Base-by-base conservation (phyloP, 2,888 invertebrate species). In the Agrotis segetum region DNA sequence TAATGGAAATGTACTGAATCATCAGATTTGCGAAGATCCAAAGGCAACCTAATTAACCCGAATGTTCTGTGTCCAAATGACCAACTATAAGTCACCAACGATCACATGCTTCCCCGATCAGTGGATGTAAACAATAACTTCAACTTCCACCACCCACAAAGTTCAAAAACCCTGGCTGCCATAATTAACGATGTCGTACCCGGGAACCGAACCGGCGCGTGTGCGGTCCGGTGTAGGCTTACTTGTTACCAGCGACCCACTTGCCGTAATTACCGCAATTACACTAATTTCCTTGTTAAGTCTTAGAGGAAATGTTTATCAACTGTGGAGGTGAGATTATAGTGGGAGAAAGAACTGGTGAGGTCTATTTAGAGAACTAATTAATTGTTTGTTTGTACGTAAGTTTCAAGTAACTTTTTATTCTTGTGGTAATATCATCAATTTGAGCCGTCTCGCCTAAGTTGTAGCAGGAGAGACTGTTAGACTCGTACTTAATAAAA, bases 151-250 rank as follows among this genome's bases (percentile, higher is more conserved):
- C 67, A 62, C 55, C 67, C 67, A 79, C 71, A 74, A 64, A 79
- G 83, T 84, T 83, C 84, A 83, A 72, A 74, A 77, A 82, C 84
- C 83, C 75, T 69, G 72, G 44, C 59, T 69, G 52, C 21, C 58
- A 34, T 75, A 76, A 82, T 81, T 72, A 80, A 73, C 50, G 46
- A 47, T 74, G 79, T 66, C 67, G 66, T 67, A 50, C 67, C 64
- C 70, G 70, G 75, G 83, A 79, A 60, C 66, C 62, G 60, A 80
- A 76, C 71, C 76, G 49, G 65, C 73, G 79, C 83, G 86, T 87
- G 88, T 87, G 88, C 81, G 84, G 84, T 85, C 88, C 88, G 85
- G 87, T 85, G 81, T 70, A 74, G 61, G 67, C 71, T 78, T 74
- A 76, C 74, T 85, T 74, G 79, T 79, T 71, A 68, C 81, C 77